These are phyloP conservation scores for Siderastrea radians DNA, from an alignment of 92 coral and sea anemone species.

Conservation along the genomic window DNA sequence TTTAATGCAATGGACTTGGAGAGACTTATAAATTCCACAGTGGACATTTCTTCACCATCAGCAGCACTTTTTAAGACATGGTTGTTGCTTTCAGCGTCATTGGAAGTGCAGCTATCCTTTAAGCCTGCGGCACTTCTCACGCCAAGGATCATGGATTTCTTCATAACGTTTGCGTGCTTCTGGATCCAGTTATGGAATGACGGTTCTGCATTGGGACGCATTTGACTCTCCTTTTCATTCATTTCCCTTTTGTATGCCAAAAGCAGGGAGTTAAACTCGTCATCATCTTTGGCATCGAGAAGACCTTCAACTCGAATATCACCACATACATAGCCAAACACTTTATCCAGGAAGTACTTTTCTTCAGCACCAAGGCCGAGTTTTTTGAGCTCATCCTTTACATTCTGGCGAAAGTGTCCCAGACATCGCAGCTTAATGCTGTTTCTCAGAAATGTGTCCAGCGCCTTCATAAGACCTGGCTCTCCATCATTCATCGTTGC, in stretches of 20 bases:
- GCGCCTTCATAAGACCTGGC: conserved; percentile 48
- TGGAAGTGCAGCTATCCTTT: conserved; percentile 63
- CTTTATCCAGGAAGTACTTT: conserved; percentile 55
- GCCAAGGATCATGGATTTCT: conserved; percentile 58
- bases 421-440: conserved; percentile 55
- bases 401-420: conserved; percentile 52
- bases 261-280: conserved; percentile 54
- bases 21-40: conserved; percentile 55
- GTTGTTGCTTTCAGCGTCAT: conserved; percentile 71
- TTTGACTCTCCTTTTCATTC: conserved; percentile 36
- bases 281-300: conserved; percentile 52
- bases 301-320: conserved; percentile 65
- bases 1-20: conserved; percentile 49
- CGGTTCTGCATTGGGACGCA: conserved; percentile 38
- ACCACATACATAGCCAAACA: conserved; percentile 47
- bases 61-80: conserved; percentile 63
- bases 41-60: conserved; percentile 62
- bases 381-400: conserved; percentile 28
- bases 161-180: conserved; percentile 38
- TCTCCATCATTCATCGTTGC: conserved; percentile 55
- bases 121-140: conserved; percentile 48
- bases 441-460: conserved; percentile 36
- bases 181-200: conserved; percentile 47
- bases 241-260: conserved; percentile 50
- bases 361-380: conserved; percentile 42